Conservation (phyloP, 2,797 vertebrate species). For the Taeniopygia guttata region DNA sequence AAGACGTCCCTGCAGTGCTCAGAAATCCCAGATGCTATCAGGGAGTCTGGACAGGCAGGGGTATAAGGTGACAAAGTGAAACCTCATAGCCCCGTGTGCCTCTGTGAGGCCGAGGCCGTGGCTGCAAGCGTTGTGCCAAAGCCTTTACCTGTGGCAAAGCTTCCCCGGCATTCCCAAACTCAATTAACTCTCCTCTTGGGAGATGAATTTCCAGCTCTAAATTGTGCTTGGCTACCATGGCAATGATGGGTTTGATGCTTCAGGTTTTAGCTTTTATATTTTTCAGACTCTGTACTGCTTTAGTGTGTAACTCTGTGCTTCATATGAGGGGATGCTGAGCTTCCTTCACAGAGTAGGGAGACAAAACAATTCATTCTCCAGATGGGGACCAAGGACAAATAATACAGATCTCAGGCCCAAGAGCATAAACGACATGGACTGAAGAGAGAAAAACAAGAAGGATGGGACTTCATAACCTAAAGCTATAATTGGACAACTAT, state of each 20-base stretch:
- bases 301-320: not conserved
- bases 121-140: not conserved
- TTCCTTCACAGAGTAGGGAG: not conserved
- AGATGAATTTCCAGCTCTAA: not conserved
- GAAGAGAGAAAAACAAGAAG: not conserved
- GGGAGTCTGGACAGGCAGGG: not conserved
- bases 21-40: constrained; percentile 65
- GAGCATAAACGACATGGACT: not conserved
- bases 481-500: not conserved
- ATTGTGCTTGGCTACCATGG: fast-evolving
- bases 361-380: not conserved
- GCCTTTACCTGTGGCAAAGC: not conserved
- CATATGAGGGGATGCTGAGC: not conserved
- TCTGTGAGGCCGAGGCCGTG: not conserved
- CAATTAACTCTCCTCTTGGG: not conserved
- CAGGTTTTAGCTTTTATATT: not conserved
- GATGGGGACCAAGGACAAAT: not conserved
- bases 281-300: not conserved
- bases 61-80: constrained; percentile 52
- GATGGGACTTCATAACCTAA: not conserved
- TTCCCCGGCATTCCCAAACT: fast-evolving
- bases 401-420: not conserved
- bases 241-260: not conserved
- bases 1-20: not conserved
- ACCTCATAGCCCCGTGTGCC: constrained; percentile 44